Evolutionary conservation across 2,797 vertebrate species (phyloP), one percentile per base, ranked within the genome.

Genomic region (Platalea minor): DNA sequence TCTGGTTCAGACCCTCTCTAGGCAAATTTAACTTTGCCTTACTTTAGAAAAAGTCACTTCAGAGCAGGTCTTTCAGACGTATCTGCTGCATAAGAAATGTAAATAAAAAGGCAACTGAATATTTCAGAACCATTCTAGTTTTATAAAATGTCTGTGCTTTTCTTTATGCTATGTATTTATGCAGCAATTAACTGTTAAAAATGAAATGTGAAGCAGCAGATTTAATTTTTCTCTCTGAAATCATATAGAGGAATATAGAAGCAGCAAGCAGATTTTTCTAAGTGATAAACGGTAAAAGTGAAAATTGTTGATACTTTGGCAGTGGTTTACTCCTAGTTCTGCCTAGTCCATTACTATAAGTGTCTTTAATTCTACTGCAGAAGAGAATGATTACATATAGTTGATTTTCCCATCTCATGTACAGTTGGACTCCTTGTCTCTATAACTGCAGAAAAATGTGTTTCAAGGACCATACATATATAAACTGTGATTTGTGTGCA

Each of bases 181-280:
- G 75, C 85, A 92, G 69, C 87, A 93, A 69, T 94, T 97, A 95
- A 88, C 78, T 89, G 65, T 85, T 95, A 76, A 85, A 90, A 85
- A 87, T 91, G 75, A 65, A 88, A 54, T 85, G 43, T 41, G 61
- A 81, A 88, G n/a, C 51, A 93, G 16, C 17, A 17, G 67, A 69
- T 80, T 92, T 82, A 56, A 35, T 93, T 93, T 89, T 92, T 81
- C 50, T 59, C 41, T 72, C 64, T 85, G 80, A 90, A 93, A 81
- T 51, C 13, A 8, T 56, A 20, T 28, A 63, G 60, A 94, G 31
- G 74, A 84, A 73, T 60, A 60, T 41, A 91, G 37, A 89, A 85
- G 19, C 46, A 88, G 63, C 28, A 53, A 75, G 35, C 50, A 91
- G n/a, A 73, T 76, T 73, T 88, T 93, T 91, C 79, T 63, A 84